Base-by-base conservation (phyloP, 2,888 invertebrate species). In the Marronus borbonicus region DNA sequence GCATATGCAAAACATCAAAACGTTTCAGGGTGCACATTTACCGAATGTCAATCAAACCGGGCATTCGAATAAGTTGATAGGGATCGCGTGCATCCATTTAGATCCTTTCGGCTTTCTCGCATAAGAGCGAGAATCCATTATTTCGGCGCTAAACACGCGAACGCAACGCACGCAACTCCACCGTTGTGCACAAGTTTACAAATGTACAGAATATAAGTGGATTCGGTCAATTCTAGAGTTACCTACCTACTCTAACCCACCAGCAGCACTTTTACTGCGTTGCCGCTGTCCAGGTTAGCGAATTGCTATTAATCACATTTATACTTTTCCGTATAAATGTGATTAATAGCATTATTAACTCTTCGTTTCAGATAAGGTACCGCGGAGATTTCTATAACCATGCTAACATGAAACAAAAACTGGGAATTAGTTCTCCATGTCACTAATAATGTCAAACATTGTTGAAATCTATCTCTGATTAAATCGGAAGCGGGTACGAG, bases 31-130 rank as follows among this genome's bases (percentile, higher is more conserved):
- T 84, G 86, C 86, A 85, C 86, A 86, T 86, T 87, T 86, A 85
- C 86, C 85, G 84, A 84, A 84, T 87, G 87, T 87, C 87, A 87
- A 87, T 87, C 87, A 87, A 86, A 85, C 83, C 84, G 82, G 55
- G 84, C 84, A 84, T 86, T 86, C 84, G 84, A 84, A 85, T 85
- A 84, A 83, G 84, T 83, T 84, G 86, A 87, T 87, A 85, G 81
- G 80, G 83, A 86, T 87, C 86, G 87, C 87, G 86, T 87, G 87
- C 85, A 85, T 81, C 83, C 83, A 81, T 84, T 85, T 83, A 83
- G 83, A 84, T 85, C 83, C 82, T 83, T 81, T 82, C 81, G 81
- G 80, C 81, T 81, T 80, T 77, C 60, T 78, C 81, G 79, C 85
- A 83, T 86, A 86, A 85, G 85, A 86, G 82, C 81, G 81, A 84